Base-by-base conservation (phyloP, 2,797 vertebrate genomes). In the Silurus lanzhouensis region DNA sequence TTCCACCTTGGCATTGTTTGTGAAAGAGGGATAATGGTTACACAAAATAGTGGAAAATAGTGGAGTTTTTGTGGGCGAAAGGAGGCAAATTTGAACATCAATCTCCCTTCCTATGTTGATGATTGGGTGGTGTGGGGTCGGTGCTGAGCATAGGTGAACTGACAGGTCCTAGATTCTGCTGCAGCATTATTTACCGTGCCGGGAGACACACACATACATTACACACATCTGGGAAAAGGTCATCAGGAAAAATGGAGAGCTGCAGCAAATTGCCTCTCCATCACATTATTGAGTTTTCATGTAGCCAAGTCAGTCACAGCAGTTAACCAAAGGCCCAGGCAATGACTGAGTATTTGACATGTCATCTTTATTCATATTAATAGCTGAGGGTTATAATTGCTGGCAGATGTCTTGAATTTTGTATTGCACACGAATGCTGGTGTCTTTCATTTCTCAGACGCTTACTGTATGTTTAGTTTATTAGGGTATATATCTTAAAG, bases 141-240 rank as follows among this genome's bases (percentile, higher is more conserved):
- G 91, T 88, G 90, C 89, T 60, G 91, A 93, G 88, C 88, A 89
- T 90, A 90, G 91, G 88, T 90, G 82, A 77, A 83, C 88, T 91
- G 93, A 91, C 92, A 90, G 90, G 88, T 93, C 91, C 89, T 90
- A 88, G 93, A 91, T 92, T 93, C 89, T 88, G 89, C 87, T 83
- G 83, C 31, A 84, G 90, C 91, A 88, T 94, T 95, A 93, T 94
- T 95, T 93, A 93, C 92, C 91, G 78, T 90, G 91, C 89, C 83
- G 85, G 91, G 89, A 92, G 88, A 89, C 90, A 90, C 91, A 89
- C 88, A 90, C 91, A 95, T 91, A 91, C 91, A 93, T 91, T 91
- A 88, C 91, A 91, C 90, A 93, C 92, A 93, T 92, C 92, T 93
- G 91, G 89, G 94, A 91, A 95, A 95, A 95, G 95, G 95, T 95